Percentiles rank a stretch among this genome's conserved stretches.
phyloP scores from a whole-genome alignment of 2,797 vertebrate genomes.

The Dicrostonyx torquatus region DNA sequence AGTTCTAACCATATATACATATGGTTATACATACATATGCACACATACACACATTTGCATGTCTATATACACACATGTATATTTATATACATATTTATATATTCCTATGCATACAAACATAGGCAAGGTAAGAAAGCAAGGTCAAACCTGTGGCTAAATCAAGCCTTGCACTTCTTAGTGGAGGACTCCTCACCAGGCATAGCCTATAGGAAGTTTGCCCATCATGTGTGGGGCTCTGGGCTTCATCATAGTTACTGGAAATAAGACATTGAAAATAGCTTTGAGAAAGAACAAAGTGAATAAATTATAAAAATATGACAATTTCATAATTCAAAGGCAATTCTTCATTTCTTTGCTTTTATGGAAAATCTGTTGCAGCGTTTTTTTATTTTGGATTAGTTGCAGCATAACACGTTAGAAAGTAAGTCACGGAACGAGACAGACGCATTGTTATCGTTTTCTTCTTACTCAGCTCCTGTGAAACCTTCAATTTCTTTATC shows the following conservation, averaged over 20 bases:
- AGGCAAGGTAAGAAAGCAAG: background rate
- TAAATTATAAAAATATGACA: background rate
- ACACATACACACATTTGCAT: too few species aligned
- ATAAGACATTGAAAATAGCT: background rate
- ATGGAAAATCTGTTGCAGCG: background rate
- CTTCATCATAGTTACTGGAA: background rate
- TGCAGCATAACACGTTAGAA: background rate
- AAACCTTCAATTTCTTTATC: background rate
- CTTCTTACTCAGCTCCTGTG: background rate
- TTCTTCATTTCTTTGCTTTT: background rate
- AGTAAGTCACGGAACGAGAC: background rate
- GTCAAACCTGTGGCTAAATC: slow-evolving; percentile 41
- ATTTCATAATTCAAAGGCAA: slow-evolving; percentile 35
- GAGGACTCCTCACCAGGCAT: background rate
- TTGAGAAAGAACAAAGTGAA: background rate
- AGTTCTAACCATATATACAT: slow-evolving; percentile 63
- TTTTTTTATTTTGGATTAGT: background rate
- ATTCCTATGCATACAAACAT: too few species aligned
- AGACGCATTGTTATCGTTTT: background rate
- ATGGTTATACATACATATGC: background rate
- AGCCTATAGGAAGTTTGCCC: background rate
- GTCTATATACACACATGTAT: background rate
- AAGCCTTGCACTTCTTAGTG: background rate
- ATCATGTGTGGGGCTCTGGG: background rate
- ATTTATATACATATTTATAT: too few species aligned